phyloP scores from a whole-genome alignment of 2,797 vertebrate genomes.

The Mus spretus region DNA sequence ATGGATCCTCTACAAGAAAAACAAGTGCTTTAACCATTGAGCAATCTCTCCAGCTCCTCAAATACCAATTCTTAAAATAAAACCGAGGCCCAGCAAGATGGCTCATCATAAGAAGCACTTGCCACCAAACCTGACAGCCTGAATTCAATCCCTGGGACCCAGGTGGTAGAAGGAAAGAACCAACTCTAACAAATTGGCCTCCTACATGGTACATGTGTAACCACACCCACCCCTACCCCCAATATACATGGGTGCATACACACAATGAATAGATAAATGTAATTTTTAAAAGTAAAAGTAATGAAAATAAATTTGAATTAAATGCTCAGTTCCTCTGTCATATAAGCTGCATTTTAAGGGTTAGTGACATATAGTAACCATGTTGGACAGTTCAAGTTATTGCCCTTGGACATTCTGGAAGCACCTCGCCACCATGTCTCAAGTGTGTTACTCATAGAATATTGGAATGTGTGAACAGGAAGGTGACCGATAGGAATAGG shows the following conservation, averaged over 20 bases:
- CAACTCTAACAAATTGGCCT: neutral
- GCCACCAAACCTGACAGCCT: neutral
- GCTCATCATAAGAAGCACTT: neutral
- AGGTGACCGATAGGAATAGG: neutral
- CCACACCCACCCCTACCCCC: neutral
- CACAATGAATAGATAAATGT: neutral
- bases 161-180: neutral
- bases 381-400: neutral
- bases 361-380: neutral
- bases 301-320: slow-evolving; percentile 26
- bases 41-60: neutral
- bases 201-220: too few species aligned
- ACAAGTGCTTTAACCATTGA: neutral
- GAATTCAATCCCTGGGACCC: neutral
- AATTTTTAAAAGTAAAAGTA: neutral
- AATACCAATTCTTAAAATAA: neutral
- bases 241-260: neutral
- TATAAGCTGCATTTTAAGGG: neutral
- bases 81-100: too few species aligned
- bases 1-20: neutral
- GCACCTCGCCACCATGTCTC: neutral
- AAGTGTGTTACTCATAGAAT: neutral
- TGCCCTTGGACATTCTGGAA: neutral
- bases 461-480: neutral
- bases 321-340: neutral